Evolutionary conservation across 2,113 vertebrate genomes (phyloP), one percentile per base, ranked within the genome.

Genomic region (Clarias gariepinus): DNA sequence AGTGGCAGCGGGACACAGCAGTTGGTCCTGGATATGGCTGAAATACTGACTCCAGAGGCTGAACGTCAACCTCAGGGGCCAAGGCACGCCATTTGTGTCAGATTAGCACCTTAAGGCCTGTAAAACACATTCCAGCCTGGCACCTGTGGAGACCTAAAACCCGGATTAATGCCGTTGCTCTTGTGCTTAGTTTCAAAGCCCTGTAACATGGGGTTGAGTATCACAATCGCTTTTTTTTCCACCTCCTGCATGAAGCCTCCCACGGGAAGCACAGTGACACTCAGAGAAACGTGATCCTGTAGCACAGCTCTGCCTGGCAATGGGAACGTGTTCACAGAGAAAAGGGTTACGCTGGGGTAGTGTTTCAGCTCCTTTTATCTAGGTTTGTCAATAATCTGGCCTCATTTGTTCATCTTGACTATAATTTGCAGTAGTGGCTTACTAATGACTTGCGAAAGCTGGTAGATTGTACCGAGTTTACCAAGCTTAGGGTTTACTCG

Each of bases 111-210:
- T 87, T 78, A 66, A 85, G 23, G 55, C 87, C 73, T 91, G 78
- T 83, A 85, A 89, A 88, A 85, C 78, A 88, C 88, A 88, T 91
- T 91, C 87, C 85, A 47, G 41, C 58, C 21, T 57, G 61, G 84
- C 88, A 89, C 88, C 88, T 91, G 88, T 52, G 53, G 87, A 87
- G 87, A 69, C 69, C 84, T 86, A 86, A 89, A 82, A 78, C 84
- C 88, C 74, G 87, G 88, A 89, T 89, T 89, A 88, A 11, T 80
- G 23, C 78, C 57, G 47, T 83, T 78, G 66, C 83, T 76, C 55
- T 74, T 66, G 83, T 52, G 66, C 55, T 28, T 28, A 78, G 68
- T 87, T 90, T 89, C 81, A 89, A 86, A 90, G 69, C 74, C 66
- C 61, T 57, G 84, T 86, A 89, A 63, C 47, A 58, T 57, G 53